Evolutionary conservation across 1,140 invertebrate species (phyloP).

Genomic region (Wasmannia auropunctata): DNA sequence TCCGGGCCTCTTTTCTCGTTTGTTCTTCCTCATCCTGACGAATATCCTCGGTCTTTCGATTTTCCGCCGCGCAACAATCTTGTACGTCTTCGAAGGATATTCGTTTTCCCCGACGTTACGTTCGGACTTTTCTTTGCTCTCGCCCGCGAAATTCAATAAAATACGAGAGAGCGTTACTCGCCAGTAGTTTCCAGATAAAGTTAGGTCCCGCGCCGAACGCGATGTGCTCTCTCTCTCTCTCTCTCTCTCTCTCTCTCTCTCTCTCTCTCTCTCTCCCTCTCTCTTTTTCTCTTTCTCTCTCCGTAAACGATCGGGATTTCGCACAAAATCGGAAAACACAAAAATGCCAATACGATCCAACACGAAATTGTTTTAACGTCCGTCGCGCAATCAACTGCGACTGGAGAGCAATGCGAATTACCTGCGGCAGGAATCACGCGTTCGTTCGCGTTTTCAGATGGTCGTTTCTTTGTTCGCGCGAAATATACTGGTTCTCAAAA

Average conservation of each 20-base stretch:
- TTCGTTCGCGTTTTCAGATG: background rate
- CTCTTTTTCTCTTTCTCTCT: too few species aligned
- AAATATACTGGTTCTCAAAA: background rate
- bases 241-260: too few species aligned
- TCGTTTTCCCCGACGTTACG: slow-evolving; percentile 39
- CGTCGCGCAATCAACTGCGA: slow-evolving; percentile 16
- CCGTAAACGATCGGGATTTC: slow-evolving; percentile 34
- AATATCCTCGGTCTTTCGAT: slow-evolving; percentile 57
- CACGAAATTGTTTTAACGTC: slow-evolving; percentile 45
- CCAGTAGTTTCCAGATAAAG: slow-evolving; percentile 29
- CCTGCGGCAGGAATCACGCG: background rate
- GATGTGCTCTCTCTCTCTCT: too few species aligned
- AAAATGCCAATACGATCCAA: slow-evolving; percentile 30
- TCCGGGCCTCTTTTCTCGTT: slow-evolving; percentile 37
- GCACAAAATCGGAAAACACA: slow-evolving; percentile 31
- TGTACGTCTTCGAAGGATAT: slow-evolving; percentile 50
- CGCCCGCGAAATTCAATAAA: slow-evolving; percentile 44
- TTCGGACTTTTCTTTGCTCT: slow-evolving; percentile 32
- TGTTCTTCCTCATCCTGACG: slow-evolving; percentile 52
- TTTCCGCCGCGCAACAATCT: slow-evolving; percentile 44
- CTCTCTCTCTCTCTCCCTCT: too few species aligned
- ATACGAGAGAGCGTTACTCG: slow-evolving; percentile 38
- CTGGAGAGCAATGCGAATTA: slow-evolving; percentile 5
- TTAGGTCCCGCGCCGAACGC: slow-evolving; percentile 5
- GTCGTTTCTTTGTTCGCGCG: background rate